Percentiles rank a stretch among this genome's conserved stretches.
Evolutionary conservation across 2,797 vertebrate genomes (phyloP).

Genomic region (Octomys mimax): DNA sequence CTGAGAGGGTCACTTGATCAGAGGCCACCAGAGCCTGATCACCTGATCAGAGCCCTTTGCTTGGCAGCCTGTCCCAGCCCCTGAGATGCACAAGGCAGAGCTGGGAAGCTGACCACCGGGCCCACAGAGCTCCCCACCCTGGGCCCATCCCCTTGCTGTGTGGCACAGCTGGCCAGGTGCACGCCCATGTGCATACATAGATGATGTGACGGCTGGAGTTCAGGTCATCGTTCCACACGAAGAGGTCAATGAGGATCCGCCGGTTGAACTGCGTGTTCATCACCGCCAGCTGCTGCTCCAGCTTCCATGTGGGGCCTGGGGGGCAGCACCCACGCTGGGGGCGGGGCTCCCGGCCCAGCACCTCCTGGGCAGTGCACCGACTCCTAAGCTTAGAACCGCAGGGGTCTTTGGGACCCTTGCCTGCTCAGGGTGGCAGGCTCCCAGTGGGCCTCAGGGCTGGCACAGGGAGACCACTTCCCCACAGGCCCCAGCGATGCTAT

Average conservation of each 20-base stretch:
- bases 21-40: not conserved
- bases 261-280: slow-evolving; percentile 95
- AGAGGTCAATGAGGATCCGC: slow-evolving; percentile 95
- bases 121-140: not conserved
- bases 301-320: slow-evolving; percentile 93
- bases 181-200: slow-evolving; percentile 90
- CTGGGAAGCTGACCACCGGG: not conserved
- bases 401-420: too few relatives aligned
- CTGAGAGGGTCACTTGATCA: not conserved
- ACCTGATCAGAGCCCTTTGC: not conserved
- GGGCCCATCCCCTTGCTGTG: rapidly evolving
- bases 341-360: not conserved
- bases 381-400: not conserved
- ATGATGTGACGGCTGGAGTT: slow-evolving; percentile 96
- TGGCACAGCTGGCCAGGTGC: rapidly evolving
- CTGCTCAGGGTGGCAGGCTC: not conserved
- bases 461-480: rapidly evolving
- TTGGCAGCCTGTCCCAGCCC: not conserved
- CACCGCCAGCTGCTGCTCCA: slow-evolving; percentile 94
- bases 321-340: not conserved
- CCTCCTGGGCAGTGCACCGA: rapidly evolving
- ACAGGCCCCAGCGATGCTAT: not conserved
- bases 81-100: not conserved
- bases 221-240: slow-evolving; percentile 96
- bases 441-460: rapidly evolving